phyloP scores from a whole-genome alignment of 2,797 vertebrate species.

The Chelon labrosus region DNA sequence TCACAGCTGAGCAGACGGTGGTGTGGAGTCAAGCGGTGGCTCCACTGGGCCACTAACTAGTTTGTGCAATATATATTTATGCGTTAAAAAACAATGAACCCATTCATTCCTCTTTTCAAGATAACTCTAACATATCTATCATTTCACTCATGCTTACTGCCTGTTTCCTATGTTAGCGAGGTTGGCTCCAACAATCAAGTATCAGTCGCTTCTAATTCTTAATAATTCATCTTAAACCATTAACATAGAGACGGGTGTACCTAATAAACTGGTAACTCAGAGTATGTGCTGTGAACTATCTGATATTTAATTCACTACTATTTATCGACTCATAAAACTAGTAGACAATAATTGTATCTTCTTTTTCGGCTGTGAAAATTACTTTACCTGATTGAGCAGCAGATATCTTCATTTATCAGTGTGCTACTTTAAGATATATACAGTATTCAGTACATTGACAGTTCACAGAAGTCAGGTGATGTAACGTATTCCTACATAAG shows the following conservation, averaged over 20 bases:
- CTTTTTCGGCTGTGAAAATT: slow-evolving; percentile 12
- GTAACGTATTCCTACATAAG: slow-evolving; percentile 9
- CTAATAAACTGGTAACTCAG: slow-evolving; percentile 17
- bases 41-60: too few relatives aligned
- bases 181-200: too few relatives aligned
- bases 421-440: not conserved
- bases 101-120: too few relatives aligned
- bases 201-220: too few relatives aligned
- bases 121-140: too few relatives aligned
- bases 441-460: not conserved
- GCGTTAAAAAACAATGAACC: too few relatives aligned
- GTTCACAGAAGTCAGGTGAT: slow-evolving; percentile 8
- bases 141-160: too few relatives aligned
- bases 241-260: not conserved
- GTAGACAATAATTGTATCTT: not conserved
- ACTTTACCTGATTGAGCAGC: slow-evolving; percentile 21
- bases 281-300: not conserved
- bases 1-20: too few relatives aligned
- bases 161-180: too few relatives aligned
- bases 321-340: slow-evolving; percentile 3
- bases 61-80: too few relatives aligned
- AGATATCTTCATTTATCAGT: slow-evolving; percentile 11
- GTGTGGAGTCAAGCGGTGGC: too few relatives aligned
- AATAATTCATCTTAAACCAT: too few relatives aligned
- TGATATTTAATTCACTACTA: not conserved